phyloP scores from a whole-genome alignment of 2,797 vertebrate species.

The Cyprinella venusta region DNA sequence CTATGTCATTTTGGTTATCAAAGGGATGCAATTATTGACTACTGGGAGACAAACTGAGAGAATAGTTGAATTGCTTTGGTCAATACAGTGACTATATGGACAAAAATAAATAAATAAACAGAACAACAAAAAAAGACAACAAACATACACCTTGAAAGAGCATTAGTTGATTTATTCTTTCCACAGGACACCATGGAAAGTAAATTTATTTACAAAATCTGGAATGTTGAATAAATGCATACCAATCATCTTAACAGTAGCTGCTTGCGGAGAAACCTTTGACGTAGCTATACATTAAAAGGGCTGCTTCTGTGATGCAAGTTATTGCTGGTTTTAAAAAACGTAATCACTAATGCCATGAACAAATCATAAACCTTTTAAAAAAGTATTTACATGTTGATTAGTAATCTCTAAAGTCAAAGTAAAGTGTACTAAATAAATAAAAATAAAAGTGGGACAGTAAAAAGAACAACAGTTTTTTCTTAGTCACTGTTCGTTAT shows the following conservation, averaged over 20 bases:
- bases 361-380: slow-evolving; percentile 70
- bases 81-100: too few relatives aligned
- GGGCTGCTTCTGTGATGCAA: slow-evolving; percentile 80
- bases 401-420: slow-evolving; percentile 79
- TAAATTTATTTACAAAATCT: slow-evolving; percentile 94
- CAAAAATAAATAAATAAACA: too few relatives aligned
- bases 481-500: slow-evolving; percentile 73
- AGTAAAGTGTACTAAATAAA: slow-evolving; percentile 81
- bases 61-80: too few relatives aligned
- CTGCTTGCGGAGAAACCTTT: slow-evolving; percentile 79
- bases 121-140: neutral
- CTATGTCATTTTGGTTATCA: too few relatives aligned
- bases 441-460: slow-evolving; percentile 74
- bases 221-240: slow-evolving; percentile 93
- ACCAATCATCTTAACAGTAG: slow-evolving; percentile 80
- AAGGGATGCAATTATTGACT: too few relatives aligned
- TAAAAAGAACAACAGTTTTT: slow-evolving; percentile 77
- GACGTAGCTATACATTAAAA: slow-evolving; percentile 83
- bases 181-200: slow-evolving; percentile 91
- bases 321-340: slow-evolving; percentile 88
- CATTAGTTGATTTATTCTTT: slow-evolving; percentile 92
- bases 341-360: slow-evolving; percentile 83
- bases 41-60: too few relatives aligned
- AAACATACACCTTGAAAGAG: slow-evolving; percentile 77
- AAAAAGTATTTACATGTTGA: slow-evolving; percentile 86